These are phyloP conservation scores for Contarinia nasturtii DNA, from an alignment of 1,140 invertebrate species.

Conservation along the genomic window DNA sequence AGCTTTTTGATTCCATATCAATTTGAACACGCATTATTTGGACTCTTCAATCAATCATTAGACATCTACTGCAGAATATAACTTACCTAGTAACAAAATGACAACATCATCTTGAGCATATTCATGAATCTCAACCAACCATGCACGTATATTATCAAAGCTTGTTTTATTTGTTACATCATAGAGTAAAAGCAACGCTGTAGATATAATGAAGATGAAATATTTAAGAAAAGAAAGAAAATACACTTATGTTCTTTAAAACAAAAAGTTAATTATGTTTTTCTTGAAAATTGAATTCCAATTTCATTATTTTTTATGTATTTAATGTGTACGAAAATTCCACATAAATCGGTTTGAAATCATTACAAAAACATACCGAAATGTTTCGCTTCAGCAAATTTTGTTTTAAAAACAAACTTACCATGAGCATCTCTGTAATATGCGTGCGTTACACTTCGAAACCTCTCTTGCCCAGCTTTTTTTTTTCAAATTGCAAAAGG, in stretches of 20 bases:
- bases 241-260: too few species aligned
- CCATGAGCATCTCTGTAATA: constrained; percentile 89
- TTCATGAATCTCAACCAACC: constrained; percentile 70
- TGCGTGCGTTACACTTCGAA: constrained; percentile 81
- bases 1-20: too few species aligned
- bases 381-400: too few species aligned
- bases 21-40: too few species aligned
- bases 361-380: too few species aligned
- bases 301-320: too few species aligned
- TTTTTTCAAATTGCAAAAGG: constrained; percentile 68
- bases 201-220: constrained; percentile 24
- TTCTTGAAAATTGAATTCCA: too few species aligned
- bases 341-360: too few species aligned
- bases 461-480: constrained; percentile 86
- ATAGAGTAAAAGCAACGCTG: constrained; percentile 72
- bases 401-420: constrained; percentile 28
- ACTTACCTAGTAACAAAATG: constrained; percentile 69
- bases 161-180: constrained; percentile 81
- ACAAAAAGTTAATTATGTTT: too few species aligned
- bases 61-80: too few species aligned
- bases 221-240: neutral
- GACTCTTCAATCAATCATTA: too few species aligned
- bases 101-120: constrained; percentile 75
- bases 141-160: constrained; percentile 73
- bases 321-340: too few species aligned